Conservation (phyloP, 1,140 invertebrate genomes). For the Aradophagus sp. region DNA sequence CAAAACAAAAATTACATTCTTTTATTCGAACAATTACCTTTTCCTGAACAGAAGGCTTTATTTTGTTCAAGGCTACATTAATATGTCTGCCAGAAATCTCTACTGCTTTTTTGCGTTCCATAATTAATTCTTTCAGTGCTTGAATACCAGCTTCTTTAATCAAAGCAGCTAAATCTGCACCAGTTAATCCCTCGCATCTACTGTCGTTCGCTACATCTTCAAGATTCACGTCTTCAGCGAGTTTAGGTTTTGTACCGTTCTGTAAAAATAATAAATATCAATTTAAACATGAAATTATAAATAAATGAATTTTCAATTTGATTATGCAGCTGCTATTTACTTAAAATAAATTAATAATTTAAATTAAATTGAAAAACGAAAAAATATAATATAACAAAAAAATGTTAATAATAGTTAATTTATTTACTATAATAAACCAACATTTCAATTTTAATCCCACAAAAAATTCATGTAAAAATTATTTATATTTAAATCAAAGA, state of each 20-base stretch:
- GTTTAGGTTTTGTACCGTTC: conserved; percentile 84
- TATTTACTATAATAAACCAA: too few species aligned
- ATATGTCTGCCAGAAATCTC: conserved; percentile 77
- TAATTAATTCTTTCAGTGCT: conserved; percentile 82
- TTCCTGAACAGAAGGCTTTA: conserved; percentile 85
- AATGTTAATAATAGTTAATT: too few species aligned
- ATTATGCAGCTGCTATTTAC: background rate
- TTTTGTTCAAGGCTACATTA: conserved; percentile 81
- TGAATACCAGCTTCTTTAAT: conserved; percentile 87
- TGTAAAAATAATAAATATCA: too few species aligned
- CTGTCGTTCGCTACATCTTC: conserved; percentile 79
- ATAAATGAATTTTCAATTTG: conserved; percentile 4
- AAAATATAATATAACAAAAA: background rate
- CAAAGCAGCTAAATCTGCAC: conserved; percentile 93
- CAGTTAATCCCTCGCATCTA: conserved; percentile 87
- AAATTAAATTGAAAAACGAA: conserved; percentile 1
- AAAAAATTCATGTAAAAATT: too few species aligned
- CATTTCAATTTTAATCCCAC: too few species aligned
- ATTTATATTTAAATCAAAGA: too few species aligned
- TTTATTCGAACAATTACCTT: conserved; percentile 79
- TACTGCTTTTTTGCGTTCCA: conserved; percentile 55
- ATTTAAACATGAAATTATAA: too few species aligned
- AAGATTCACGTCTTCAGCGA: conserved; percentile 86
- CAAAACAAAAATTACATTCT: too few species aligned
- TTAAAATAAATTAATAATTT: background rate